phyloP scores from a whole-genome alignment of 2,113 vertebrate genomes.

The Ibidorhyncha struthersii region DNA sequence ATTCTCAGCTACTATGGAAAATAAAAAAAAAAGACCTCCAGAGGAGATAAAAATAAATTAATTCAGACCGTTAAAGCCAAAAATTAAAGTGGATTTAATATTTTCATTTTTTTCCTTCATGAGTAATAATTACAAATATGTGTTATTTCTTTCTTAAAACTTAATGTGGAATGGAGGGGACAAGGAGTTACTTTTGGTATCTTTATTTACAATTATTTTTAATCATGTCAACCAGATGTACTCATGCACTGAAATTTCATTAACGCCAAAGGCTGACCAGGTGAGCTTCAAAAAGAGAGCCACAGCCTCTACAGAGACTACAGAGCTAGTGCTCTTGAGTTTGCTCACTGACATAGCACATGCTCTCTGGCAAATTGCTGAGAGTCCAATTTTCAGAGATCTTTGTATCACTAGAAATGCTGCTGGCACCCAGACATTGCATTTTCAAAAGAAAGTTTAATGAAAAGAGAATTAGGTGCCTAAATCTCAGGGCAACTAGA shows the following conservation, averaged over 20 bases:
- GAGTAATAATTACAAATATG: neutral
- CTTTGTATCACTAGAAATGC: neutral
- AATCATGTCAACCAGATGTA: neutral
- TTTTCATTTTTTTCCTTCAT: neutral
- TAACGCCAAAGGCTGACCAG: neutral
- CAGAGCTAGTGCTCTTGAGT: neutral
- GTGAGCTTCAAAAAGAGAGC: neutral
- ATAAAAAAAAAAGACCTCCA: neutral
- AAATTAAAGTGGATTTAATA: neutral
- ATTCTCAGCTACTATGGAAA: neutral
- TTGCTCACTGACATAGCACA: neutral
- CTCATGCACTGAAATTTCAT: neutral
- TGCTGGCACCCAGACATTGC: neutral
- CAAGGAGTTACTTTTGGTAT: neutral
- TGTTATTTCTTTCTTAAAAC: neutral
- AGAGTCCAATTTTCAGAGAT: neutral
- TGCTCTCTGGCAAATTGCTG: neutral
- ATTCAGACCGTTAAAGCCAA: neutral
- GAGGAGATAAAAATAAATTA: neutral
- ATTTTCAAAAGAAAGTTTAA: neutral
- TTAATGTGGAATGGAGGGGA: neutral
- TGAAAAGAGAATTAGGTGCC: neutral
- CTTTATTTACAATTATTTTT: neutral
- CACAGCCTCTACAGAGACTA: neutral
- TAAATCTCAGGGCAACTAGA: neutral